phyloP scores from a whole-genome alignment of 2,888 invertebrate species.

The Papilio demoleus region DNA sequence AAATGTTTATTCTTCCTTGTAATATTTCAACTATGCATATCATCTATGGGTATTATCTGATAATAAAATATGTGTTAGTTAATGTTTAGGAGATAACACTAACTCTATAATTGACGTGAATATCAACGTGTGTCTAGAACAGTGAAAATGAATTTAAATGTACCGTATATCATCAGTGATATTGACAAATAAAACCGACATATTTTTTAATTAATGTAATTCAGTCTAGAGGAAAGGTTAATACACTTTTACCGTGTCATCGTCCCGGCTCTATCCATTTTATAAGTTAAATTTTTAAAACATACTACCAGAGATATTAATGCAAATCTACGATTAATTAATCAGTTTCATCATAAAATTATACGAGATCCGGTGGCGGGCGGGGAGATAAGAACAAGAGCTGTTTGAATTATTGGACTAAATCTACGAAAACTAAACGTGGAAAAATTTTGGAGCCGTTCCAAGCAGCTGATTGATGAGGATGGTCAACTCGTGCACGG shows the following conservation, averaged over 20 bases:
- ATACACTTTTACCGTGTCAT: conserved; percentile 9
- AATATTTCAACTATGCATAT: conserved; percentile 46
- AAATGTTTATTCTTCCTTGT: conserved; percentile 54
- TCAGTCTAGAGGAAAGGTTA: neutral
- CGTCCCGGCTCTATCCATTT: neutral
- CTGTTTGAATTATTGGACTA: conserved; percentile 76
- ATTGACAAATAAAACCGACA: neutral
- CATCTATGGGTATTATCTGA: too few relatives aligned
- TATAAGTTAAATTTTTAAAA: neutral
- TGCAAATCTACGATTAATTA: neutral
- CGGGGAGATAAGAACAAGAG: conserved; percentile 60
- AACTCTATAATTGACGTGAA: too few relatives aligned
- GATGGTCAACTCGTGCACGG: conserved; percentile 83
- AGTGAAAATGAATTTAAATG: too few relatives aligned
- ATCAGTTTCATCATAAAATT: conserved; percentile 28
- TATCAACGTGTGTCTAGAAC: too few relatives aligned
- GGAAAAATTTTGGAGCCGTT: conserved; percentile 81
- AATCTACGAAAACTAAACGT: conserved; percentile 81
- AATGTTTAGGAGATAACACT: neutral
- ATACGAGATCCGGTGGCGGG: conserved; percentile 48
- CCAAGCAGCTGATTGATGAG: conserved; percentile 84
- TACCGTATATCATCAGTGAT: neutral
- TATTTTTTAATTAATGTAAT: neutral
- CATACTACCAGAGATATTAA: neutral
- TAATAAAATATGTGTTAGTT: conserved; percentile 24